These are phyloP conservation scores for Nomada fucata DNA, from an alignment of 2,888 invertebrate genomes.

Conservation along the genomic window DNA sequence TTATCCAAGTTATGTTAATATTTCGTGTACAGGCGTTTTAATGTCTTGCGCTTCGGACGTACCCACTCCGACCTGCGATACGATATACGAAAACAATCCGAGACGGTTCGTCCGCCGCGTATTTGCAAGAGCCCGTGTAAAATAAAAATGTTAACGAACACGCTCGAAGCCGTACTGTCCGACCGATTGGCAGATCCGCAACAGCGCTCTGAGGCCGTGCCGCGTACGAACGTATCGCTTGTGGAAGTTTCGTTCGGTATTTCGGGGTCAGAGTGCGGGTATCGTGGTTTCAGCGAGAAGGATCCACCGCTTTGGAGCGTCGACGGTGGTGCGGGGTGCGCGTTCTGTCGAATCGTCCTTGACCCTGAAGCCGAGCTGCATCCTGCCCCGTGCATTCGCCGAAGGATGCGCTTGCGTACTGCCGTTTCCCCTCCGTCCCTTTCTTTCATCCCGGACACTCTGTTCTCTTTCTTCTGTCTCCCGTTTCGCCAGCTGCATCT, in stretches of 20 bases:
- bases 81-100: too few relatives aligned
- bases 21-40: too few relatives aligned
- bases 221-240: background rate
- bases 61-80: too few relatives aligned
- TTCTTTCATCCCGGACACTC: slow-evolving; percentile 34
- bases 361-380: slow-evolving; percentile 76
- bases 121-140: too few relatives aligned
- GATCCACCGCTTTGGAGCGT: slow-evolving; percentile 42
- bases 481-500: slow-evolving; percentile 2
- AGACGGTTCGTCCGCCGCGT: too few relatives aligned
- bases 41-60: too few relatives aligned
- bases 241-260: background rate
- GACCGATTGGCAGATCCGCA: too few relatives aligned
- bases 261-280: slow-evolving; percentile 47
- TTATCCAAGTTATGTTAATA: too few relatives aligned
- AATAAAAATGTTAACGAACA: too few relatives aligned
- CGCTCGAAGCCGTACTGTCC: too few relatives aligned
- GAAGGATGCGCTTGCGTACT: slow-evolving; percentile 69
- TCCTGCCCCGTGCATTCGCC: slow-evolving; percentile 67
- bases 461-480: slow-evolving; percentile 32
- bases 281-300: slow-evolving; percentile 34
- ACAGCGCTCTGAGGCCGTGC: too few relatives aligned
- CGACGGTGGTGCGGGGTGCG: slow-evolving; percentile 40
- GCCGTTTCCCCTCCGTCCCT: slow-evolving; percentile 42
- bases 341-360: slow-evolving; percentile 74